Conservation (phyloP, 2,113 vertebrate species). For the Heterotilapia buettikoferi region DNA sequence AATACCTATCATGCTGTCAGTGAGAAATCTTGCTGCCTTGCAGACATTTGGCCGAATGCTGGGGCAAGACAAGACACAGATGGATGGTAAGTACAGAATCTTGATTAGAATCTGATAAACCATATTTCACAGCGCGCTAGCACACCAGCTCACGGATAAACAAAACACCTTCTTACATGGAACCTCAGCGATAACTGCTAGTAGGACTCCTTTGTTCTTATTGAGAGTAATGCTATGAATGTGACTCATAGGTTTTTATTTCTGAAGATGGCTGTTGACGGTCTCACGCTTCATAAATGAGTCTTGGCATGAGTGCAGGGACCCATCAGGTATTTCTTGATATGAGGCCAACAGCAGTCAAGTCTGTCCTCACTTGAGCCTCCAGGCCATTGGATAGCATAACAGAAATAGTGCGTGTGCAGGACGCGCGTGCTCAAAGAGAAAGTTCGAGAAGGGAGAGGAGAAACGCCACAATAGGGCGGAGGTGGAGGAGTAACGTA, state of each 20-base stretch:
- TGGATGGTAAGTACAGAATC: background rate
- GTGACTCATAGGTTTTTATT: slow-evolving; percentile 14
- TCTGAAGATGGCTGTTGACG: slow-evolving; percentile 23
- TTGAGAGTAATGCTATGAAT: background rate
- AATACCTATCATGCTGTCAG: slow-evolving; percentile 2
- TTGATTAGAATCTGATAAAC: background rate
- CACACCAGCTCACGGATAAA: background rate
- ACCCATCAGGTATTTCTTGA: slow-evolving; percentile 62
- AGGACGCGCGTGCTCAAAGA: background rate
- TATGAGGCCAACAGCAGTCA: slow-evolving; percentile 55
- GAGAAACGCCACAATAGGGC: background rate
- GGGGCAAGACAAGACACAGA: slow-evolving; percentile 22
- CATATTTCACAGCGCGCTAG: background rate
- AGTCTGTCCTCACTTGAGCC: slow-evolving; percentile 59
- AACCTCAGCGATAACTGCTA: background rate
- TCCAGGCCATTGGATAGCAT: slow-evolving; percentile 40
- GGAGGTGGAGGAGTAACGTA: background rate
- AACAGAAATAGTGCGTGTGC: background rate
- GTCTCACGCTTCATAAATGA: slow-evolving; percentile 52
- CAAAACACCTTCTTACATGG: background rate
- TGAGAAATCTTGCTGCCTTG: background rate
- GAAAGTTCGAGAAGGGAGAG: background rate
- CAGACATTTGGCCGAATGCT: background rate
- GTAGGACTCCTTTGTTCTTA: background rate
- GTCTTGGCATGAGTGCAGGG: slow-evolving; percentile 48